Evolutionary conservation across 1,140 invertebrate species (phyloP).

Genomic region (Latrodectus geometricus): DNA sequence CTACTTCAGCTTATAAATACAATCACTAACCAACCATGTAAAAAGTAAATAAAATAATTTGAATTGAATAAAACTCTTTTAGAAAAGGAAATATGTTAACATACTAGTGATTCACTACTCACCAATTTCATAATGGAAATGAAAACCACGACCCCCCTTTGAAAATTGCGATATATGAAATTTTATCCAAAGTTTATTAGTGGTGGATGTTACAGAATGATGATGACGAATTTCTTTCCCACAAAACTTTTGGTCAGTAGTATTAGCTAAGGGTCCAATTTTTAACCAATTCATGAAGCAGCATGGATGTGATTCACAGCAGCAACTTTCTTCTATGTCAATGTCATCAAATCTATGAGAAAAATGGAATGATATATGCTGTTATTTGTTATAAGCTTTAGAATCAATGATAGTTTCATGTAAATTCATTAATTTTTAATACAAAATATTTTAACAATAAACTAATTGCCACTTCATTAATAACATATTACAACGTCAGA

Average conservation of each 20-base stretch:
- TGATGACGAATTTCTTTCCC: slow-evolving; percentile 23
- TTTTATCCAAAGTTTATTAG: slow-evolving; percentile 56
- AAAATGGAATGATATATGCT: background rate
- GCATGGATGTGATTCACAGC: slow-evolving; percentile 26
- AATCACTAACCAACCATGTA: no score
- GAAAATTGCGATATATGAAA: slow-evolving; percentile 39
- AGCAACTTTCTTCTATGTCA: slow-evolving; percentile 60
- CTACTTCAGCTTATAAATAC: no score
- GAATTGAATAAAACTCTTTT: no score
- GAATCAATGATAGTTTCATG: no score
- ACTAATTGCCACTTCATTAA: no score
- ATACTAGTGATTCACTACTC: background rate
- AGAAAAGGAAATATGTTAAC: no score
- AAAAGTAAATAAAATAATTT: no score
- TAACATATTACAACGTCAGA: no score
- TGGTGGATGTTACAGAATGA: slow-evolving; percentile 35
- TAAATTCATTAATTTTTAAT: no score
- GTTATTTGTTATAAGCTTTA: no score
- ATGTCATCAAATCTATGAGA: slow-evolving; percentile 56
- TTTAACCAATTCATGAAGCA: slow-evolving; percentile 52
- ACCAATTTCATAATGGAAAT: slow-evolving; percentile 55
- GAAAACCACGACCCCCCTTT: slow-evolving; percentile 52
- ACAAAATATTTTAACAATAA: no score
- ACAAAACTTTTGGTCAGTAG: slow-evolving; percentile 33
- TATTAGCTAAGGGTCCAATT: slow-evolving; percentile 18